These are phyloP conservation scores for Heliconius himera DNA, from an alignment of 1,140 invertebrate genomes.

Conservation along the genomic window DNA sequence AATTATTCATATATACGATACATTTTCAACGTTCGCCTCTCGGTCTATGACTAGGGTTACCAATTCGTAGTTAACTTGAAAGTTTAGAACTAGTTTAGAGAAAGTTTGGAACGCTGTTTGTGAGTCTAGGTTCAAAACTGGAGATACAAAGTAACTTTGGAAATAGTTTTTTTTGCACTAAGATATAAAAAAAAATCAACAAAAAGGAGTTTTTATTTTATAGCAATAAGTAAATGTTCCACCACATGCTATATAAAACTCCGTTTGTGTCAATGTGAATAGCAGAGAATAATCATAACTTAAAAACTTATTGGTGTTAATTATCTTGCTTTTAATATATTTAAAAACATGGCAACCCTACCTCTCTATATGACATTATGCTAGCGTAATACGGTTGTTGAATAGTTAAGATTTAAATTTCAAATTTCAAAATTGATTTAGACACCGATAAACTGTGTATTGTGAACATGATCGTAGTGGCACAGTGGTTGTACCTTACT, in stretches of 20 bases:
- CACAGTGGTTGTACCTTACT: background rate
- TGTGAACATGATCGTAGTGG: background rate
- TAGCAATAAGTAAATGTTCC: no score
- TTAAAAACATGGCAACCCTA: background rate
- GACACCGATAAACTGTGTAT: conserved; percentile 7
- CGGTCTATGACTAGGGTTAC: conserved; percentile 1
- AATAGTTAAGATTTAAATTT: conserved; percentile 8
- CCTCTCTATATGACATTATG: background rate
- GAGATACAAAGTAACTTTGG: no score
- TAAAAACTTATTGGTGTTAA: no score
- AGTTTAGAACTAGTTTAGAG: background rate
- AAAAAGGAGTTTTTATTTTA: no score
- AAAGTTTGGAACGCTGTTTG: no score
- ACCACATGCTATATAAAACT: no score
- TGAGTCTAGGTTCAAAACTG: no score
- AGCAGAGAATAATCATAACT: no score
- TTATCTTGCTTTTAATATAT: background rate
- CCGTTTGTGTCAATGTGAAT: no score
- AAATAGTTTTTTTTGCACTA: no score
- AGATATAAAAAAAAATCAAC: no score
- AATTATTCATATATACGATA: conserved; percentile 9
- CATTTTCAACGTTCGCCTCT: background rate
- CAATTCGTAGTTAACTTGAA: background rate
- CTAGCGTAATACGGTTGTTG: background rate
- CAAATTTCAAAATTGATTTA: conserved; percentile 13